phyloP scores from a whole-genome alignment of 2,113 vertebrate genomes.

The Cynocephalus volans region DNA sequence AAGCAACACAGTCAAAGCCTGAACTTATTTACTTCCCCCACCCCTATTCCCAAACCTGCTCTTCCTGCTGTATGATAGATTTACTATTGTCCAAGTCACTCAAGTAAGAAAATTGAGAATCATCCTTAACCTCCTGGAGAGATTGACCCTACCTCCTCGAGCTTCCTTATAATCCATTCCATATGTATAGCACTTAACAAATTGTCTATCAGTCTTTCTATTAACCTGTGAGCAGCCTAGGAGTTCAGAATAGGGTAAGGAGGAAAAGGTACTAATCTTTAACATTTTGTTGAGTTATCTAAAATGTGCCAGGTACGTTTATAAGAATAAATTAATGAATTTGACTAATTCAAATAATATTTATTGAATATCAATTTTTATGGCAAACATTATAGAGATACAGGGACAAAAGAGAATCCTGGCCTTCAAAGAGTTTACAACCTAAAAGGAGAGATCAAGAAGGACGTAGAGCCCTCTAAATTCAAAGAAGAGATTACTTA shows the following conservation, averaged over 20 bases:
- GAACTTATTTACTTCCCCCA: not conserved
- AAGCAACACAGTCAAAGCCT: conserved; percentile 28
- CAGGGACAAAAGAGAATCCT: not conserved
- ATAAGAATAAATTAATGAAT: conserved; percentile 51
- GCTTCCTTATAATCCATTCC: conserved; percentile 52
- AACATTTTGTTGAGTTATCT: conserved; percentile 3
- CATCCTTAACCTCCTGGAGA: conserved; percentile 6
- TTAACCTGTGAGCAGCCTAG: conserved; percentile 8
- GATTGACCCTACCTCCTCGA: not conserved
- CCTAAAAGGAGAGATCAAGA: conserved; percentile 22
- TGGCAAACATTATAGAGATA: not conserved
- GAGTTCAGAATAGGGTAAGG: not conserved
- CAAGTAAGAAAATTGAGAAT: conserved; percentile 35
- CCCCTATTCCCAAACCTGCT: conserved; percentile 15
- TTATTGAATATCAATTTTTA: conserved; percentile 45
- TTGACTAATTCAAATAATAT: conserved; percentile 25
- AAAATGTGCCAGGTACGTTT: conserved; percentile 15
- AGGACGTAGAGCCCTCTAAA: not conserved
- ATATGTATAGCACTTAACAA: not conserved
- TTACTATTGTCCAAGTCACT: not conserved
- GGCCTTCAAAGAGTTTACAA: not conserved
- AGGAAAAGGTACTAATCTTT: conserved; percentile 29
- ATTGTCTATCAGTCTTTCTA: not conserved
- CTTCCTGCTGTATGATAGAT: not conserved
- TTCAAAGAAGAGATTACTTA: conserved; percentile 46